phyloP scores from a whole-genome alignment of 2,797 vertebrate species.

The Setipinna tenuifilis region DNA sequence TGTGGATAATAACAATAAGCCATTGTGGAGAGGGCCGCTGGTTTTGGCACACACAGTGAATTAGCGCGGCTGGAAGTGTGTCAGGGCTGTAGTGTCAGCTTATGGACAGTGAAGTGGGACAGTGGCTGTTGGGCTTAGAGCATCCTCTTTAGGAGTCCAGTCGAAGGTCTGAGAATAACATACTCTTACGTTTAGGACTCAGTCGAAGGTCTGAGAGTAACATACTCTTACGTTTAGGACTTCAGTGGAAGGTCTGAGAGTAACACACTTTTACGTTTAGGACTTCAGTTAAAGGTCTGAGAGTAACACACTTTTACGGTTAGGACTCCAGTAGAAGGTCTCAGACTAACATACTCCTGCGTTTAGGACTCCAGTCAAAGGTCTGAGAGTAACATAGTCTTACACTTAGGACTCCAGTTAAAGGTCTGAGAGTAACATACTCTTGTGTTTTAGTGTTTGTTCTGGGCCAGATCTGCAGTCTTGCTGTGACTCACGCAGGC shows the following conservation, averaged over 20 bases:
- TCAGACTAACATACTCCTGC: no score
- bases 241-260: not conserved
- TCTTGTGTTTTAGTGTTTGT: not conserved
- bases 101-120: not conserved
- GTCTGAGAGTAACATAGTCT: no score
- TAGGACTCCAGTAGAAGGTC: no score
- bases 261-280: not conserved
- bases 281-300: no score
- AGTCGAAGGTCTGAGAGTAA: not conserved
- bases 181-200: not conserved
- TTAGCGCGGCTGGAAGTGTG: conserved; percentile 7
- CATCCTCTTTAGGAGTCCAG: not conserved
- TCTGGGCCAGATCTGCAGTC: not conserved
- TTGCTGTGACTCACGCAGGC: not conserved
- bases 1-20: conserved; percentile 12
- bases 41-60: not conserved
- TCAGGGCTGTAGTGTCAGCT: not conserved
- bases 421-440: no score
- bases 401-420: no score
- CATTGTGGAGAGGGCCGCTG: conserved; percentile 5
- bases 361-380: no score
- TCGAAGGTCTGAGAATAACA: not conserved
- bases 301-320: no score
- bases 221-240: not conserved
- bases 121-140: not conserved